Conservation (phyloP, 2,888 invertebrate species). For the Trachelus iudaicus region DNA sequence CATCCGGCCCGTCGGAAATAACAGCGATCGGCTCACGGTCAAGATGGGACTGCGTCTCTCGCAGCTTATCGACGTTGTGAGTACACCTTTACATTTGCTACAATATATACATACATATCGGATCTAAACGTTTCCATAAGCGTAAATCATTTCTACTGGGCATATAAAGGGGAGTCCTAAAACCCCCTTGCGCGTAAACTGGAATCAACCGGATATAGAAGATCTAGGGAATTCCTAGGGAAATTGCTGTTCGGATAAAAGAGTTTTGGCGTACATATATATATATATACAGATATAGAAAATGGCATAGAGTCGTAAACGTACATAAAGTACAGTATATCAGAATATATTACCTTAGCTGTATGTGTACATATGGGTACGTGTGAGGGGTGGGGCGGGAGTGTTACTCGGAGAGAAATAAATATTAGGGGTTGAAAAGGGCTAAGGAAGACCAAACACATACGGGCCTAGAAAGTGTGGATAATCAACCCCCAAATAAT, state of each 20-base stretch:
- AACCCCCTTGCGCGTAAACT: background rate
- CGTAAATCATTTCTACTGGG: background rate
- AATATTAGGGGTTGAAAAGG: background rate
- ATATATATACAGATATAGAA: background rate
- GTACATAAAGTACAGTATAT: background rate
- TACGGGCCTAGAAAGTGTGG: background rate
- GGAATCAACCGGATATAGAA: background rate
- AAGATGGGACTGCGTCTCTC: slow-evolving; percentile 92
- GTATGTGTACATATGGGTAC: background rate
- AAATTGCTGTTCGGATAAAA: background rate
- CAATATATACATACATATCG: background rate
- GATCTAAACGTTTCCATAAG: slow-evolving; percentile 2
- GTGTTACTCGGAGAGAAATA: no score
- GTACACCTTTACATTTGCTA: slow-evolving; percentile 61
- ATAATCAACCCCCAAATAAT: background rate
- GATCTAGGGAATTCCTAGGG: background rate
- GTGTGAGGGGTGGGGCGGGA: no score
- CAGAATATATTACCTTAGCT: background rate
- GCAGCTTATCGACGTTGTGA: slow-evolving; percentile 93
- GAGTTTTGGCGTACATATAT: background rate
- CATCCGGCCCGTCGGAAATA: slow-evolving; percentile 94
- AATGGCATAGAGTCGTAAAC: background rate
- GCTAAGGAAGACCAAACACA: background rate
- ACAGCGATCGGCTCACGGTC: slow-evolving; percentile 93
- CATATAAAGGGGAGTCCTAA: background rate